phyloP scores from a whole-genome alignment of 1,140 invertebrate species.

The Ridgeia piscesae region DNA sequence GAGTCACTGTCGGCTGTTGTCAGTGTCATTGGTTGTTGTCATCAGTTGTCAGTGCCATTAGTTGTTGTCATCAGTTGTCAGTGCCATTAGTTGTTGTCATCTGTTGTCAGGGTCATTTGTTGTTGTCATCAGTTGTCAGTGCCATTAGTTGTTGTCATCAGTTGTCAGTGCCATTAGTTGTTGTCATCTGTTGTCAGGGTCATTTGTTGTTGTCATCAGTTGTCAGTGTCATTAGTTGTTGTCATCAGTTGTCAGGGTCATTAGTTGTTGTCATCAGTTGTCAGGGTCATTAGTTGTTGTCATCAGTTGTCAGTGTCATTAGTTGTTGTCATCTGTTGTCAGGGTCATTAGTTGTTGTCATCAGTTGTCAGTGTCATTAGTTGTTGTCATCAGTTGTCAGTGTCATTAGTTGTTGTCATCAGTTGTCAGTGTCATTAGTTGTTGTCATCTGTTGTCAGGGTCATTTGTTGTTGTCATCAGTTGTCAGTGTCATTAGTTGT shows the following conservation, averaged over 20 bases:
- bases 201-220: background rate
- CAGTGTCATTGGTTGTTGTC: background rate
- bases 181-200: no score
- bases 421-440: background rate
- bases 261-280: background rate
- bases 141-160: no score
- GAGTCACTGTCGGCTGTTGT: background rate
- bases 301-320: background rate
- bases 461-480: no score
- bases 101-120: no score
- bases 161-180: no score
- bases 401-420: background rate
- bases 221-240: background rate
- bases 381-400: background rate
- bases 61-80: background rate
- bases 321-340: no score
- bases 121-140: no score
- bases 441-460: no score
- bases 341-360: background rate
- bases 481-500: no score
- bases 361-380: background rate
- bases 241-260: background rate
- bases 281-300: no score
- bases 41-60: background rate
- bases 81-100: no score